A percentile compares a stretch with the other conserved stretches of the same genome.
phyloP scores from a whole-genome alignment of 2,888 invertebrate genomes.

The Mactromeris polynyma region DNA sequence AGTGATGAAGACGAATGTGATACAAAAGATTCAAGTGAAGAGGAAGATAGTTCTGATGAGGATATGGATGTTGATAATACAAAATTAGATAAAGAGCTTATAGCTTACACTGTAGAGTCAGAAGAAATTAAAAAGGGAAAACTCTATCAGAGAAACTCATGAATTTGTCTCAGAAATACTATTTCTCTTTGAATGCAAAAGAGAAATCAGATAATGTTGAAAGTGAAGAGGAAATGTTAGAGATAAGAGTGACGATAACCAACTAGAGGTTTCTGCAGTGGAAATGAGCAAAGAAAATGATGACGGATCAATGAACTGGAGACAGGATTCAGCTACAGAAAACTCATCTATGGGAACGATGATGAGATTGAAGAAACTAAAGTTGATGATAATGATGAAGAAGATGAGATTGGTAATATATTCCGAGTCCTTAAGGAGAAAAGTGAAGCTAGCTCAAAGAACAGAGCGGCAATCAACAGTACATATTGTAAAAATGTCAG shows the following conservation, averaged over 20 bases:
- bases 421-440: conserved; percentile 90
- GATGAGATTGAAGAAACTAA: conserved; percentile 42
- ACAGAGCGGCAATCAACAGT: conserved; percentile 75
- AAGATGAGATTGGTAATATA: conserved; percentile 93
- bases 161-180: conserved; percentile 40
- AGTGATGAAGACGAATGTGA: conserved; percentile 26
- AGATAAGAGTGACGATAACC: conserved; percentile 86
- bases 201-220: conserved; percentile 58
- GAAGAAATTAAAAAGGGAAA: conserved; percentile 8
- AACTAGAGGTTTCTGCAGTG: too few relatives aligned
- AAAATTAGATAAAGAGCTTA: conserved; percentile 1
- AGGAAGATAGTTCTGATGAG: conserved; percentile 35
- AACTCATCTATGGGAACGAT: conserved; percentile 85
- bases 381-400: conserved; percentile 90
- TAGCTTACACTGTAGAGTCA: not conserved
- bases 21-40: conserved; percentile 29
- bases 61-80: conserved; percentile 14
- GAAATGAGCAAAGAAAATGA: conserved; percentile 9
- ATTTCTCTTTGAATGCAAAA: conserved; percentile 31
- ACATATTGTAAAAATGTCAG: conserved; percentile 89
- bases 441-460: conserved; percentile 66
- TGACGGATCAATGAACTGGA: conserved; percentile 90
- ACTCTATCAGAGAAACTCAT: conserved; percentile 26
- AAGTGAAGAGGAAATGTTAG: conserved; percentile 76
- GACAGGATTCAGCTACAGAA: conserved; percentile 90